Percentiles rank a stretch among this genome's conserved stretches.
Evolutionary conservation across 2,888 invertebrate genomes (phyloP).

Genomic region (Atrina japonica): DNA sequence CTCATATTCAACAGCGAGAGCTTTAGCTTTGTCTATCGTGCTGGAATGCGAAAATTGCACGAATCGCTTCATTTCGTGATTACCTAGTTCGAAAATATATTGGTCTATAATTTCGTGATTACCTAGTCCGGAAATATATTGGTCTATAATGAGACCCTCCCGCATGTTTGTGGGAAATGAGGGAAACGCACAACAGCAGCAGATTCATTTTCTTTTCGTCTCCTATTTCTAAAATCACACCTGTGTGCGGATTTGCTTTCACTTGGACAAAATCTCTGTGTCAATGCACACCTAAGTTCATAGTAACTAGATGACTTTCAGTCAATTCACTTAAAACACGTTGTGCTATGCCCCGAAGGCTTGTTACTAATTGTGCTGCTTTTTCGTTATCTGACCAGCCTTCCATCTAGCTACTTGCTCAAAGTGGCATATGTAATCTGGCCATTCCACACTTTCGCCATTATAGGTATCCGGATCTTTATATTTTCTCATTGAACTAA

Average conservation of each 20-base stretch:
- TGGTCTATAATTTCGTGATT: background rate
- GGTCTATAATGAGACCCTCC: background rate
- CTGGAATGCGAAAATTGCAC: too few relatives aligned
- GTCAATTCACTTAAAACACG: background rate
- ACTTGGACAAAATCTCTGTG: background rate
- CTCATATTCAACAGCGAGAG: too few relatives aligned
- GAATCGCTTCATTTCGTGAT: too few relatives aligned
- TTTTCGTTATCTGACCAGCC: background rate
- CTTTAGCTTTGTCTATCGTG: too few relatives aligned
- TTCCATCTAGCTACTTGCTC: background rate
- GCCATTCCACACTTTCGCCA: too few relatives aligned
- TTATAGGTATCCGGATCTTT: too few relatives aligned
- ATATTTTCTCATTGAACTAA: too few relatives aligned
- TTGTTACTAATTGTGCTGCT: background rate
- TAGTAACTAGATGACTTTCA: background rate
- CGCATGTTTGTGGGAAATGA: background rate
- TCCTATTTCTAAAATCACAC: background rate
- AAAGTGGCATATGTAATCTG: too few relatives aligned
- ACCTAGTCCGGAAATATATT: background rate
- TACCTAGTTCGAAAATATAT: too few relatives aligned
- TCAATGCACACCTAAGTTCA: background rate
- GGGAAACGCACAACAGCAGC: background rate
- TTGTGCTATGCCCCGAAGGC: background rate
- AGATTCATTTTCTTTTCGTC: background rate
- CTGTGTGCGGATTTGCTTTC: background rate